phyloP scores from a whole-genome alignment of 2,888 invertebrate species.

The Agonopterix arenella region DNA sequence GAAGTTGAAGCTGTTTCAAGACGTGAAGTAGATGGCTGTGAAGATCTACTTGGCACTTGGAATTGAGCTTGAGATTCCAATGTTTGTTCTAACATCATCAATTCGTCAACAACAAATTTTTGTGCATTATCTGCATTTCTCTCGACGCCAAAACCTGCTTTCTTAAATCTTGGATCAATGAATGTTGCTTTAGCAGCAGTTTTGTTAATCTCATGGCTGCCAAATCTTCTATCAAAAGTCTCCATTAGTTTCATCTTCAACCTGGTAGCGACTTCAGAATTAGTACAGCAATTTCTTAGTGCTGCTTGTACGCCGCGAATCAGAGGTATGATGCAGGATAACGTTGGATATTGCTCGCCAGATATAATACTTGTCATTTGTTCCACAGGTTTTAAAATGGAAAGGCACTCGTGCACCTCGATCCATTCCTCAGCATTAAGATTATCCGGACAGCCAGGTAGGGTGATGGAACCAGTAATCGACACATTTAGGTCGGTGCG shows the following conservation, averaged over 20 bases:
- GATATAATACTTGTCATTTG: not conserved
- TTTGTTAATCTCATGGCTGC: not conserved
- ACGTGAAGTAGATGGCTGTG: no score
- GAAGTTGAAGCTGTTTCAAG: no score
- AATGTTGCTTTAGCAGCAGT: not conserved
- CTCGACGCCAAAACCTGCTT: not conserved
- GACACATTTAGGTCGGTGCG: no score
- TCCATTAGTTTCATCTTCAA: accelerated
- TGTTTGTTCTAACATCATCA: no score
- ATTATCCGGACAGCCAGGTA: not conserved
- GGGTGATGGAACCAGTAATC: no score
- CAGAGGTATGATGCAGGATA: not conserved
- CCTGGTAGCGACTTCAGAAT: not conserved
- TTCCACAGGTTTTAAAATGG: not conserved
- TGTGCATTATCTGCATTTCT: not conserved
- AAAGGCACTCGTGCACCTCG: not conserved
- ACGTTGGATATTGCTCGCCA: not conserved
- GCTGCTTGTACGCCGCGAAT: not conserved
- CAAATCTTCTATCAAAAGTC: not conserved
- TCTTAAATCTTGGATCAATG: not conserved
- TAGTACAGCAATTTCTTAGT: not conserved
- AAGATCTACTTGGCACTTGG: not conserved
- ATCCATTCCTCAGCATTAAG: not conserved
- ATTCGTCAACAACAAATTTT: not conserved
- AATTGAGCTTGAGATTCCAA: not conserved